Evolutionary conservation across 2,888 invertebrate species (phyloP).

Genomic region (Phlogophora meticulosa): DNA sequence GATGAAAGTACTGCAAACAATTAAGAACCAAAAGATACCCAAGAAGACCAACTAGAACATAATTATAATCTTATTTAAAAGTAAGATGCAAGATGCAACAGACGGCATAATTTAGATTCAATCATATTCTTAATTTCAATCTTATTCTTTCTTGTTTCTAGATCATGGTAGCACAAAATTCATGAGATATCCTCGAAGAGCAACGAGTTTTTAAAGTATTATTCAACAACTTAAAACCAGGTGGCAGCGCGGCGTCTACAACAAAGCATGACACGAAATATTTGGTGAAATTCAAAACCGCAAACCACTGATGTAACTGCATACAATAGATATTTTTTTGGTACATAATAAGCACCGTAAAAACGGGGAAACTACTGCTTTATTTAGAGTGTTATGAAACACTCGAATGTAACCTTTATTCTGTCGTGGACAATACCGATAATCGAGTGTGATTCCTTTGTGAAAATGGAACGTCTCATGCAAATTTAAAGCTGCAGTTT

Average conservation of each 20-base stretch:
- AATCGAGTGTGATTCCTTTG: constrained; percentile 22
- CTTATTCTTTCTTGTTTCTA: constrained; percentile 4
- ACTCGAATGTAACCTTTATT: constrained; percentile 38
- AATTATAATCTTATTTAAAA: constrained; percentile 10
- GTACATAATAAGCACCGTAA: constrained; percentile 35
- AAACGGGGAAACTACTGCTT: constrained; percentile 39
- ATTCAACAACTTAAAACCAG: constrained; percentile 17
- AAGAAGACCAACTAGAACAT: neutral
- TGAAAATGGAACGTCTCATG: constrained; percentile 37
- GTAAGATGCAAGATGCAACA: constrained; percentile 4
- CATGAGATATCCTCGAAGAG: constrained; percentile 13
- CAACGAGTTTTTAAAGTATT: constrained; percentile 20
- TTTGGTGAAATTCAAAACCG: constrained; percentile 52
- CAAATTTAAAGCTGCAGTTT: constrained; percentile 32
- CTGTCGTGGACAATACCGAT: constrained; percentile 6
- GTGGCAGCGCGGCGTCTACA: neutral
- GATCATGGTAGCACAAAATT: neutral
- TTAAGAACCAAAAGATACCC: neutral
- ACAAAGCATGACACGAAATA: constrained; percentile 29
- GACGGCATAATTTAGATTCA: constrained; percentile 11
- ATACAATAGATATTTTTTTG: constrained; percentile 39
- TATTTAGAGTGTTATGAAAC: constrained; percentile 1
- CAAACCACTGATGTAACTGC: constrained; percentile 51
- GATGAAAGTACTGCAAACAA: neutral
- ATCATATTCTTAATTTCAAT: too few relatives aligned